Conservation (phyloP, 2,888 invertebrate genomes). For the Eumerus sabulonum region DNA sequence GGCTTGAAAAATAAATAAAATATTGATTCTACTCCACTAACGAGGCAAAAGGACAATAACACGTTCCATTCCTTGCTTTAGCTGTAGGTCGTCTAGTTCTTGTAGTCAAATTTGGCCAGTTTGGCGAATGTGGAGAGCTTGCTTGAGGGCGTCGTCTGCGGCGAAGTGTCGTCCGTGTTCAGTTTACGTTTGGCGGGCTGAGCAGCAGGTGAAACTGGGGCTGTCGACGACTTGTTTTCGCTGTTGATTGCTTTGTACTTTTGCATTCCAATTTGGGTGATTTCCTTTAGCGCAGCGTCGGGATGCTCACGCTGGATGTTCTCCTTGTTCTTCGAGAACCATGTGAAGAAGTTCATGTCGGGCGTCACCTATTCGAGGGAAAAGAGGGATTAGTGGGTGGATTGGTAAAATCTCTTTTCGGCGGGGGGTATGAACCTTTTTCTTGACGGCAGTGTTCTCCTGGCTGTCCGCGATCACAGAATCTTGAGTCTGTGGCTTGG, state of each 20-base stretch:
- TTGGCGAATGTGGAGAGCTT: conserved; percentile 72
- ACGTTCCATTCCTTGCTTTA: neutral
- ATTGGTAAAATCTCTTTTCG: neutral
- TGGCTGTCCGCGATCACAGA: conserved; percentile 50
- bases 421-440: conserved; percentile 50
- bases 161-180: conserved; percentile 71
- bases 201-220: conserved; percentile 39
- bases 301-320: conserved; percentile 81
- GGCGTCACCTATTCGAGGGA: conserved; percentile 25
- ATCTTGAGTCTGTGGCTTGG: conserved; percentile 27
- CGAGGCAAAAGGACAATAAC: conserved; percentile 27
- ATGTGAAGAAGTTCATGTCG: conserved; percentile 80
- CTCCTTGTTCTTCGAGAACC: conserved; percentile 82
- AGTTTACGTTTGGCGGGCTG: conserved; percentile 79
- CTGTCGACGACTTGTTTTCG: conserved; percentile 68
- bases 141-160: conserved; percentile 26
- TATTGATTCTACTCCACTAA: conserved; percentile 23
- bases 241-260: conserved; percentile 75
- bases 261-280: conserved; percentile 80
- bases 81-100: conserved; percentile 50
- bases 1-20: conserved; percentile 45
- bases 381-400: neutral
- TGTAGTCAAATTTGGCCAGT: conserved; percentile 78
- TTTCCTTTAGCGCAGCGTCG: conserved; percentile 80
- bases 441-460: conserved; percentile 64